Evolutionary conservation across 2,113 vertebrate genomes (phyloP).

Genomic region (Apodemus speciosus): DNA sequence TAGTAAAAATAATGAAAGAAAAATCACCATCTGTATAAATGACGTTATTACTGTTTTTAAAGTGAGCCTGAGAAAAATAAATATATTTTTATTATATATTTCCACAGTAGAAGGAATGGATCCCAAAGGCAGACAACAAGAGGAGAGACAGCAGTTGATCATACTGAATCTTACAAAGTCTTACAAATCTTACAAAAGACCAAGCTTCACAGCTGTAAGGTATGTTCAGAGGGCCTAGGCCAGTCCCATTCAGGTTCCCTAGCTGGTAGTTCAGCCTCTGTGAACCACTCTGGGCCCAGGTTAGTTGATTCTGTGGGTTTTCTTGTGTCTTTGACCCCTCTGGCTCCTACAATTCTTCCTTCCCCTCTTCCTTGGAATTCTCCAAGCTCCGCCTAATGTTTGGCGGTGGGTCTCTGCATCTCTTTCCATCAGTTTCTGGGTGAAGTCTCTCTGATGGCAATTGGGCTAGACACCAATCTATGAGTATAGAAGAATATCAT

Average conservation of each 20-base stretch:
- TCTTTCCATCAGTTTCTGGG: not conserved
- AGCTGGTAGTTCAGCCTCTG: not conserved
- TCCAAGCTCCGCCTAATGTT: not conserved
- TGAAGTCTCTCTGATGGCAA: not conserved
- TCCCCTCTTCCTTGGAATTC: not conserved
- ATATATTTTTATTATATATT: no score
- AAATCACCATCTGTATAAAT: not conserved
- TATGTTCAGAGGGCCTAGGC: not conserved
- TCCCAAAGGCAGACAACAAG: not conserved
- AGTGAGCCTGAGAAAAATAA: conserved; percentile 2
- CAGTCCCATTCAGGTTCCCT: not conserved
- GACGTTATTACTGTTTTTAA: not conserved
- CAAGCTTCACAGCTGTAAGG: not conserved
- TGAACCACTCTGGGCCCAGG: not conserved
- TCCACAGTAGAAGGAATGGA: not conserved
- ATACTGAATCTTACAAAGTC: no score
- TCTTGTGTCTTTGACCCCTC: not conserved
- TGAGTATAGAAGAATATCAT: not conserved
- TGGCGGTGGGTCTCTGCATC: not conserved
- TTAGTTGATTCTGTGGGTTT: not conserved
- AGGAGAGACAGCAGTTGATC: not conserved
- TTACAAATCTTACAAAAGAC: not conserved
- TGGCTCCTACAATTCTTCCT: not conserved
- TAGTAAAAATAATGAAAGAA: not conserved
- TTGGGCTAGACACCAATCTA: not conserved